phyloP scores from a whole-genome alignment of 2,888 invertebrate genomes.

The Drosophila peninsularis region DNA sequence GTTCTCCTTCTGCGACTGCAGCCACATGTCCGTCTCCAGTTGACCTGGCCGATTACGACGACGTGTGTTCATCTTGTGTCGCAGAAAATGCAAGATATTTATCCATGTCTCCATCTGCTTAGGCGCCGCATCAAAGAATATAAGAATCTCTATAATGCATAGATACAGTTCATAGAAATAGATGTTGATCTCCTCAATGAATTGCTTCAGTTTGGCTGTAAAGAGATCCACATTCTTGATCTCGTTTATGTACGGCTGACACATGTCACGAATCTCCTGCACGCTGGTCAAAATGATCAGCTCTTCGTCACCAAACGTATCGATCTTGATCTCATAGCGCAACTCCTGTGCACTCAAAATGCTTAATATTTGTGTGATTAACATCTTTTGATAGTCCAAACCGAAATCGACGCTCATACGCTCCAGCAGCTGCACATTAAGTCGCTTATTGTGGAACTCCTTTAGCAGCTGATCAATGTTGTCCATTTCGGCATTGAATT shows the following conservation, averaged over 20 bases:
- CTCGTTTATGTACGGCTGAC: constrained; percentile 83
- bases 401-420: constrained; percentile 83
- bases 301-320: constrained; percentile 83
- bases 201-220: constrained; percentile 76
- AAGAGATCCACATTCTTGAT: constrained; percentile 82
- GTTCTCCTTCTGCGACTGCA: constrained; percentile 81
- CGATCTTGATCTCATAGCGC: constrained; percentile 80
- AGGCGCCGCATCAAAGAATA: constrained; percentile 78
- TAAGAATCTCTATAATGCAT: constrained; percentile 83
- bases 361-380: constrained; percentile 82
- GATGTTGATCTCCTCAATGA: constrained; percentile 83
- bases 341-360: constrained; percentile 82
- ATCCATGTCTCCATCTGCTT: constrained; percentile 83
- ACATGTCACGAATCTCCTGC: constrained; percentile 76
- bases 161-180: constrained; percentile 85
- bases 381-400: constrained; percentile 83
- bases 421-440: constrained; percentile 82
- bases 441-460: constrained; percentile 81
- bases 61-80: constrained; percentile 83
- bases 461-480: constrained; percentile 82
- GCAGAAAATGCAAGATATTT: constrained; percentile 83
- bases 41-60: constrained; percentile 82
- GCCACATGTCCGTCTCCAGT: constrained; percentile 83
- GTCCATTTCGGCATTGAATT: constrained; percentile 82
- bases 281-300: constrained; percentile 78